These are phyloP conservation scores for Trypoxylon attenuatum DNA, from an alignment of 2,888 invertebrate genomes.

Conservation along the genomic window DNA sequence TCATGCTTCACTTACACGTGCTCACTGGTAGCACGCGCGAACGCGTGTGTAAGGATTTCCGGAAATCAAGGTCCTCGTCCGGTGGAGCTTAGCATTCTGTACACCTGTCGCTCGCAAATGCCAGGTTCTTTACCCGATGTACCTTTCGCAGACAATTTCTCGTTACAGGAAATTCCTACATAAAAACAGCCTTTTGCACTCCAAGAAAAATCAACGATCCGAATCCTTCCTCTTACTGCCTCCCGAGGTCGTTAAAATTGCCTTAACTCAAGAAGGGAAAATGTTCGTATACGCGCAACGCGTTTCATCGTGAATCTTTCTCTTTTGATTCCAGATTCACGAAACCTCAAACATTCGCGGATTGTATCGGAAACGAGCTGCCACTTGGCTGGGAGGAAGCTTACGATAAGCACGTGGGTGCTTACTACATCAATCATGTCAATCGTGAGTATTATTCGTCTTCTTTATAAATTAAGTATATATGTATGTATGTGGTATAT, in stretches of 20 bases:
- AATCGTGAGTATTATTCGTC: slow-evolving; percentile 84
- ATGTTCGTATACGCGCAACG: background rate
- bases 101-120: slow-evolving; percentile 16
- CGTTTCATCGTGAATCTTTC: no score
- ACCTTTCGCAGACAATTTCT: background rate
- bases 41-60: slow-evolving; percentile 29
- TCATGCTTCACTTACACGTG: background rate
- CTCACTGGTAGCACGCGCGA: background rate
- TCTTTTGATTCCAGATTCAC: slow-evolving; percentile 86
- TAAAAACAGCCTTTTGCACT: no score
- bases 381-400: slow-evolving; percentile 98
- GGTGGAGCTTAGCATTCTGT: slow-evolving; percentile 47
- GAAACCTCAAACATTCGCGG: slow-evolving; percentile 97
- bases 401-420: slow-evolving; percentile 94
- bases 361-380: slow-evolving; percentile 97
- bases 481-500: background rate
- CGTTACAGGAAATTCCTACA: no score
- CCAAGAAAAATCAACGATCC: no score
- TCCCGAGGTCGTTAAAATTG: no score
- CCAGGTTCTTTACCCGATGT: background rate
- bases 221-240: no score
- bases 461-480: slow-evolving; percentile 4
- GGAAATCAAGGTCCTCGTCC: slow-evolving; percentile 53
- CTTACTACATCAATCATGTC: slow-evolving; percentile 97
- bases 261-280: no score